Conservation (phyloP, 2,113 vertebrate genomes). For the Chloropsis cyanopogon region DNA sequence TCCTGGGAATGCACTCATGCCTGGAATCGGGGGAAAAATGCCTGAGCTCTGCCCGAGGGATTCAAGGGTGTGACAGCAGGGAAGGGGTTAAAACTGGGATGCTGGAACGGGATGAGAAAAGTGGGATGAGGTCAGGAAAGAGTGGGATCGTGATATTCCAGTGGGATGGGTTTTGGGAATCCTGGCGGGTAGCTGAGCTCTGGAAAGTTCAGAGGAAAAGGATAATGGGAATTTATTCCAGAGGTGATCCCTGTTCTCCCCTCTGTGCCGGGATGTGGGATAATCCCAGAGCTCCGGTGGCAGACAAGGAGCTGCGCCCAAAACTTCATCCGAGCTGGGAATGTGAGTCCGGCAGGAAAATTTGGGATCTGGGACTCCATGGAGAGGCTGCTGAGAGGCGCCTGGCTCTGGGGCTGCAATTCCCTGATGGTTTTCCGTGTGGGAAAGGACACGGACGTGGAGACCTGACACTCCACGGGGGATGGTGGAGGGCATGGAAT, state of each 20-base stretch:
- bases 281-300: background rate
- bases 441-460: accelerated
- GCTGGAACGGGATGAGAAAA: background rate
- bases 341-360: background rate
- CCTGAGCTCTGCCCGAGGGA: background rate
- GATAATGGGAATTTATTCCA: background rate
- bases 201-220: background rate
- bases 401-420: background rate
- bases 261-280: background rate
- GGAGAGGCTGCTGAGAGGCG: background rate
- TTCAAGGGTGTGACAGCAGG: background rate
- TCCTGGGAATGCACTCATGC: accelerated
- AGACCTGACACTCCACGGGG: background rate
- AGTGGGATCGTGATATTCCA: background rate
- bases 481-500: background rate
- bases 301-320: background rate
- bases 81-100: background rate
- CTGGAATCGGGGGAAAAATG: background rate
- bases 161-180: background rate
- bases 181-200: background rate
- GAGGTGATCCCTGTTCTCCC: background rate
- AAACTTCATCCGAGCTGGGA: background rate
- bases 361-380: background rate
- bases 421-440: background rate
- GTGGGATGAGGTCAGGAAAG: background rate